Evolutionary conservation across 2,888 invertebrate genomes (phyloP), one percentile per base, ranked within the genome.

Genomic region (Tenthredo livida): DNA sequence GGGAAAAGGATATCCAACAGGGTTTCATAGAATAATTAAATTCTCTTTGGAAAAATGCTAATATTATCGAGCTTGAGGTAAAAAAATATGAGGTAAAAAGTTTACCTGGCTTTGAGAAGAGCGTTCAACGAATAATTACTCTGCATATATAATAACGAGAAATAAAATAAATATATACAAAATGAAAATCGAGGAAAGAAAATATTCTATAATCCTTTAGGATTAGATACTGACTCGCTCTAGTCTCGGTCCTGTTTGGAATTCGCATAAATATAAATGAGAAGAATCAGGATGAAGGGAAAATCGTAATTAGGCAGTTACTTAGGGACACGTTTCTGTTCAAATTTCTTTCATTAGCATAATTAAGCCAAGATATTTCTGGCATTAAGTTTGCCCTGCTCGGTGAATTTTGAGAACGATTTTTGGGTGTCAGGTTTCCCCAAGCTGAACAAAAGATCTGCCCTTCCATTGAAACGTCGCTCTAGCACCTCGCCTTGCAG

Each of bases 381-480:
- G 43, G 25, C n/a, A 29, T 21, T 29, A 37, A 33, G 50, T 47
- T 58, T 70, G 67, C 43, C 67, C 25, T 29, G 43, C 83, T 83
- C 50, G 86, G 88, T 88, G 90, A 89, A 91, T 92, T 92, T 92
- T 91, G 92, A 92, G 92, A 92, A 92, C 93, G 89, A 92, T 93
- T 93, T 92, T 92, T 87, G 90, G 91, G 92, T 93, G 90, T 93
- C 93, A 90, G 90, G 91, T 93, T 91, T 92, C 92, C 92, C 47
- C 90, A 85, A 86, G 85, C 78, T 84, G 86, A 80, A 90, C 89
- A 91, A 91, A 90, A 88, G 90, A 87, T 67, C 90, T 90, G 89
- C 90, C 89, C 90, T 90, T 91, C 92, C 91, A 93, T 93, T 93
- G 92, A 93, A 91, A 93, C 91, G 93, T 93, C 93, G 93, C 91